A percentile compares a stretch with the other conserved stretches of the same genome.
Evolutionary conservation across 1,140 invertebrate genomes (phyloP).

Genomic region (Camponotus pennsylvanicus): DNA sequence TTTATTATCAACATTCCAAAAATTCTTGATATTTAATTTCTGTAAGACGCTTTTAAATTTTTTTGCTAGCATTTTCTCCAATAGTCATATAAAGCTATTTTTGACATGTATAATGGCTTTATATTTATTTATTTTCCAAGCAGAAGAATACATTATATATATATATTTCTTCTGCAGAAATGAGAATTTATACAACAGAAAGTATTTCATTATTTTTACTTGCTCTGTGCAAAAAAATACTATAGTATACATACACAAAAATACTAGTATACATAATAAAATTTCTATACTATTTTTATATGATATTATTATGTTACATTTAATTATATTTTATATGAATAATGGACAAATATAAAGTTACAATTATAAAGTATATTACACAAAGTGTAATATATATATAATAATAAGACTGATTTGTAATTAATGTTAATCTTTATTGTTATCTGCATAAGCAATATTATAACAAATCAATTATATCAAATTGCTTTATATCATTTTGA

Average conservation of each 20-base stretch:
- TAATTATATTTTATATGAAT: slow-evolving; percentile 2
- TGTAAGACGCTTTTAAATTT: neutral
- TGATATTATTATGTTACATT: slow-evolving; percentile 13
- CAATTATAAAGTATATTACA: neutral
- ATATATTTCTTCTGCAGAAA: neutral
- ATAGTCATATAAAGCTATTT: neutral
- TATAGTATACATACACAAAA: too few relatives aligned
- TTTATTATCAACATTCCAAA: neutral
- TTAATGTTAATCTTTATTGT: neutral
- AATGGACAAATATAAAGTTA: slow-evolving; percentile 4
- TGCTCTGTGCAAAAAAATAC: neutral
- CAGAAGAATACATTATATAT: slow-evolving; percentile 3
- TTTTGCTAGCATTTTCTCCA: neutral
- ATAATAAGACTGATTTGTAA: slow-evolving; percentile 36
- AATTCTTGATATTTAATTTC: slow-evolving; percentile 14
- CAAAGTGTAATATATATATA: slow-evolving; percentile 15
- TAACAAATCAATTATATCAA: slow-evolving; percentile 28
- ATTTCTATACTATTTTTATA: slow-evolving; percentile 27
- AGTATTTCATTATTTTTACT: slow-evolving; percentile 63
- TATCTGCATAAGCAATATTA: neutral
- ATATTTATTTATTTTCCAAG: slow-evolving; percentile 19
- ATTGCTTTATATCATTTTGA: neutral
- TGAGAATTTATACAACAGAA: slow-evolving; percentile 48
- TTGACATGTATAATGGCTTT: neutral
- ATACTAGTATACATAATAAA: neutral